A percentile compares a stretch with the other conserved stretches of the same genome.
Conservation (phyloP, 2,113 vertebrate species). For the Halichoeres trimaculatus region DNA sequence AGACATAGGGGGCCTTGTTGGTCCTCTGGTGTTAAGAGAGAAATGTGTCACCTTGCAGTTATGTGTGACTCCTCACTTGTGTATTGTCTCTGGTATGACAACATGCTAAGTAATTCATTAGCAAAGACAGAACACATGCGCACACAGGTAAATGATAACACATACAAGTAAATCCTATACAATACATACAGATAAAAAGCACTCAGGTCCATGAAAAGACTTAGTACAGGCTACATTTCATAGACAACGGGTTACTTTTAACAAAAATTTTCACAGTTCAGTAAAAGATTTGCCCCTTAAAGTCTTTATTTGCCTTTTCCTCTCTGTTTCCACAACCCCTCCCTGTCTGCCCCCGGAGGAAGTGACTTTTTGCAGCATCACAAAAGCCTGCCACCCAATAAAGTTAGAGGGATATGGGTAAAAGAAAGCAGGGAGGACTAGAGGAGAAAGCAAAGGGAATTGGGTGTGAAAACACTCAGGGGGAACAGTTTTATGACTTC, state of each 20-base stretch:
- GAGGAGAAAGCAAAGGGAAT: slow-evolving; percentile 70
- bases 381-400: slow-evolving; percentile 77
- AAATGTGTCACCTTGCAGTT: slow-evolving; percentile 62
- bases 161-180: not conserved
- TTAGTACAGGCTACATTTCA: not conserved
- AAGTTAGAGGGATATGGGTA: slow-evolving; percentile 75
- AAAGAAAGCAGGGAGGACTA: slow-evolving; percentile 55
- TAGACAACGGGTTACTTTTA: slow-evolving; percentile 4
- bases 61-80: slow-evolving; percentile 63
- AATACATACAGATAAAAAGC: not conserved
- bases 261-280: slow-evolving; percentile 27
- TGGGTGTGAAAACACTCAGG: slow-evolving; percentile 59
- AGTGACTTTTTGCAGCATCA: slow-evolving; percentile 62
- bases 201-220: not conserved
- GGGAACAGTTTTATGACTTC: slow-evolving; percentile 73
- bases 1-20: slow-evolving; percentile 34
- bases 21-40: slow-evolving; percentile 37
- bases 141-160: not conserved
- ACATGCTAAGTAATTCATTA: slow-evolving; percentile 66
- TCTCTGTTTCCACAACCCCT: slow-evolving; percentile 57
- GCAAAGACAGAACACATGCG: slow-evolving; percentile 26
- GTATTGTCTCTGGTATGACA: slow-evolving; percentile 46
- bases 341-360: slow-evolving; percentile 57
- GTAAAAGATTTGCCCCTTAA: slow-evolving; percentile 31
- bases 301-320: slow-evolving; percentile 65